A percentile compares a stretch with the other conserved stretches of the same genome.
These are phyloP conservation scores for Mythimna loreyi DNA, from an alignment of 2,888 invertebrate species.

Conservation along the genomic window DNA sequence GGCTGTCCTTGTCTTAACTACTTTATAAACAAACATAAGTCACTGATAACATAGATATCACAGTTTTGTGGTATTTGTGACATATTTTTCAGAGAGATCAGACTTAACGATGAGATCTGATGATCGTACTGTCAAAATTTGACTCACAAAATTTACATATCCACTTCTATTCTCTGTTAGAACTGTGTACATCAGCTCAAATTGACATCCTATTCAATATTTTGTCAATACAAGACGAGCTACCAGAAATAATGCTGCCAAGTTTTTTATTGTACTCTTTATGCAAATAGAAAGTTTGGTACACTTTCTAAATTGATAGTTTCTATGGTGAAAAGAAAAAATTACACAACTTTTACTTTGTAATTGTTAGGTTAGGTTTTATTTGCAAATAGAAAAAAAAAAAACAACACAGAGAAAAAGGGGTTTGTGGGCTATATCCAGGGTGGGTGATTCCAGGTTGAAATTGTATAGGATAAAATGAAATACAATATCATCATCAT, in stretches of 20 bases:
- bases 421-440: neutral
- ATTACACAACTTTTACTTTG: conserved; percentile 30
- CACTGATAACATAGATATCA: conserved; percentile 45
- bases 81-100: neutral
- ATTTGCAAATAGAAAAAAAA: neutral
- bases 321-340: neutral
- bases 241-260: neutral
- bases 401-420: neutral
- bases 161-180: neutral
- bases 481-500: too few species aligned
- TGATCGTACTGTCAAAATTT: neutral
- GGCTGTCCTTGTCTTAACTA: conserved; percentile 20
- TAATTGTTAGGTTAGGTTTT: neutral
- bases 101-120: neutral
- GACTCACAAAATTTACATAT: too few species aligned
- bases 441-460: neutral
- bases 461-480: neutral
- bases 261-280: neutral
- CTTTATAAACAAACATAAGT: conserved; percentile 32
- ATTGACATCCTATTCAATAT: neutral
- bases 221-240: neutral
- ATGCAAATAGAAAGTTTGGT: conserved; percentile 31
- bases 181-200: neutral
- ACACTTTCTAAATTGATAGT: conserved; percentile 33
- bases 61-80: conserved; percentile 11